Conservation (phyloP, 2,888 invertebrate genomes). For the Campopleginae sp. region DNA sequence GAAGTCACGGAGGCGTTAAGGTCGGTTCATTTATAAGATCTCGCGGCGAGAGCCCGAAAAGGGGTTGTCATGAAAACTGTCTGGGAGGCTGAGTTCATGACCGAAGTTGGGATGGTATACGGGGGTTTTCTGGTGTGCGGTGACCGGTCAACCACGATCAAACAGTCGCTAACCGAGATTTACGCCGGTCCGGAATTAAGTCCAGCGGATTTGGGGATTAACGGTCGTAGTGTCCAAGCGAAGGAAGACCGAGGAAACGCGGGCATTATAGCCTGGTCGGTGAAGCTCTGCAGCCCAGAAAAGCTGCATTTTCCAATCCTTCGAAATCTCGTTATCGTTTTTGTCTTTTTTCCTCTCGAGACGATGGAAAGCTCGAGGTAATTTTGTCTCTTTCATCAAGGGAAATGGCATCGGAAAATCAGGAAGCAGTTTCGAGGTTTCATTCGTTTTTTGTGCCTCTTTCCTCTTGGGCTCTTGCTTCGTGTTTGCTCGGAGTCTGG, state of each 20-base stretch:
- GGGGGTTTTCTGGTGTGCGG: slow-evolving; percentile 57
- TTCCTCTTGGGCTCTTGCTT: background rate
- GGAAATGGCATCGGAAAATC: slow-evolving; percentile 47
- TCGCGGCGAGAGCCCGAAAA: slow-evolving; percentile 10
- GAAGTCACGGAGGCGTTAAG: slow-evolving; percentile 67
- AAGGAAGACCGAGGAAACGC: slow-evolving; percentile 26
- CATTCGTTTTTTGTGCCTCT: slow-evolving; percentile 24
- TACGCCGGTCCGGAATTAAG: slow-evolving; percentile 81
- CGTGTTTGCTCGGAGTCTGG: slow-evolving; percentile 58
- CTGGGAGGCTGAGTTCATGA: slow-evolving; percentile 43
- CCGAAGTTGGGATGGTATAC: slow-evolving; percentile 25
- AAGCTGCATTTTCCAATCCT: slow-evolving; percentile 59
- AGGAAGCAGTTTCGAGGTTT: slow-evolving; percentile 20
- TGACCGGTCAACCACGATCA: slow-evolving; percentile 78
- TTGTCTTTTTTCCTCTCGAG: slow-evolving; percentile 27
- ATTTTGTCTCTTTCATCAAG: slow-evolving; percentile 41
- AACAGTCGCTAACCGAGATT: slow-evolving; percentile 83
- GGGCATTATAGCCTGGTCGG: slow-evolving; percentile 25
- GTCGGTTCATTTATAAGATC: slow-evolving; percentile 44
- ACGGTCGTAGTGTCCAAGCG: slow-evolving; percentile 69
- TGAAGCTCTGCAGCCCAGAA: slow-evolving; percentile 34
- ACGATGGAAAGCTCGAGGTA: slow-evolving; percentile 30
- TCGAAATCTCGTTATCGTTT: slow-evolving; percentile 60
- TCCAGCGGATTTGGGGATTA: slow-evolving; percentile 78
- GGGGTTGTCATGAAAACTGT: slow-evolving; percentile 39